phyloP scores from a whole-genome alignment of 2,113 vertebrate genomes.

The Upupa epops region DNA sequence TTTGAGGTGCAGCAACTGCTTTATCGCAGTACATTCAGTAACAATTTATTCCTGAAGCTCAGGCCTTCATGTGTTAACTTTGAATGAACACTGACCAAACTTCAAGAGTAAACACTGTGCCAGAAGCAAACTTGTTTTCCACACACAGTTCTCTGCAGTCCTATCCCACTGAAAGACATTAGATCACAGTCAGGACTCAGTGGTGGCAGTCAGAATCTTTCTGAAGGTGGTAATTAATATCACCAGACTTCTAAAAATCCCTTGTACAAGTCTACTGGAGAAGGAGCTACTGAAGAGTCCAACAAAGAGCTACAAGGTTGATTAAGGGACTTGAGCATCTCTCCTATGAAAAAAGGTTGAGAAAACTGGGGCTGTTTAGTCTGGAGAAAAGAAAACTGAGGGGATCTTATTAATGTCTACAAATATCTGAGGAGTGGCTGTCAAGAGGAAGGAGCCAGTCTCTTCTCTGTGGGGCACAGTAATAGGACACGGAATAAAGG shows the following conservation, averaged over 20 bases:
- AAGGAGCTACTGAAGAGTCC: no score
- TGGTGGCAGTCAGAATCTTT: background rate
- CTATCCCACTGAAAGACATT: background rate
- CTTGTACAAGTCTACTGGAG: no score
- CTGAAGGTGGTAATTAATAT: fast-evolving
- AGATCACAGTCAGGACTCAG: background rate
- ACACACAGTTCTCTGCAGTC: background rate
- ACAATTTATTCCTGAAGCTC: background rate
- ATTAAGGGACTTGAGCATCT: no score
- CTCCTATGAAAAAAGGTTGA: no score
- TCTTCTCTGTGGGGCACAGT: no score
- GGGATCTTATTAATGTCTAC: no score
- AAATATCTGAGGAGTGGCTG: no score
- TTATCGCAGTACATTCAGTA: background rate
- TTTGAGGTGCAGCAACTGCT: background rate
- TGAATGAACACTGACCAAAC: background rate
- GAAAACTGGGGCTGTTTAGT: no score
- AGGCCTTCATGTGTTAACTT: background rate
- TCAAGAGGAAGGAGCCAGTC: no score
- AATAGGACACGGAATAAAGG: no score
- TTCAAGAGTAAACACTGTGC: fast-evolving
- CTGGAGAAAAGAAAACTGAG: no score
- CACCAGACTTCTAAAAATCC: background rate
- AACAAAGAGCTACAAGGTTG: no score
- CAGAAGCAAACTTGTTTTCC: background rate